Base-by-base conservation (phyloP, 1,140 invertebrate species). In the Diabrotica undecimpunctata region DNA sequence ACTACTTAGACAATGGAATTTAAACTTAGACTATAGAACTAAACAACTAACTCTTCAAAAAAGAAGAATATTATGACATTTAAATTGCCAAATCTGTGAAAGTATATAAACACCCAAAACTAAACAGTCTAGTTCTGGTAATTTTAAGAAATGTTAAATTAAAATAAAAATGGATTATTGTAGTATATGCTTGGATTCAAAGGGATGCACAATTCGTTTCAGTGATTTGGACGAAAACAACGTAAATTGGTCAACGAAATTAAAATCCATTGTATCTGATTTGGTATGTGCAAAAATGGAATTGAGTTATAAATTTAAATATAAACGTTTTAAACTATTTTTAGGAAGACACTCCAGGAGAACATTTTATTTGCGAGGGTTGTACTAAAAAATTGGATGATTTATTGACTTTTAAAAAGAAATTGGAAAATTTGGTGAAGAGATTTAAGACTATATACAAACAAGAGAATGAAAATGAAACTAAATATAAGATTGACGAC, bases 311-410 rank as follows among this genome's bases (percentile, higher is more conserved):
- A 36, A 10, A 14, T n/a, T 39, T 39, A 56, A 10, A 11, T 57
- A 37, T 58, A 57, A 3, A 6, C 12, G 35, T 13, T 64, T 58
- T 50, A 61, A 35, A 6, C 52, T 46, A 37, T 51, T 57, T 36
- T 58, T 68, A 61, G 38, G 35, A 69, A 61, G 51, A 60, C 8
- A 67, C 65, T 62, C 10, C n/a, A 9, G 62, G 64, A n/a, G 12
- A 50, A 11, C 52, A 63, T 9, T 56, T 54, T 5, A 67, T 69
- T 59, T 71, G 69, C 51, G 5, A 41, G 13, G 9, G 38, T 51
- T 71, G 69, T 61, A 61, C 39, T 13, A 7, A 11, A 25, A 56
- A 61, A 56, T 38, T 70, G 25, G 55, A 71, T 7, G 54, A 52
- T 51, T 51, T 14, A 13, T 61, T 25, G 10, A 53, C 8, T 10